Percentiles rank a stretch among this genome's conserved stretches.
These are phyloP conservation scores for Myzus persicae DNA, from an alignment of 1,140 invertebrate genomes.

Conservation along the genomic window DNA sequence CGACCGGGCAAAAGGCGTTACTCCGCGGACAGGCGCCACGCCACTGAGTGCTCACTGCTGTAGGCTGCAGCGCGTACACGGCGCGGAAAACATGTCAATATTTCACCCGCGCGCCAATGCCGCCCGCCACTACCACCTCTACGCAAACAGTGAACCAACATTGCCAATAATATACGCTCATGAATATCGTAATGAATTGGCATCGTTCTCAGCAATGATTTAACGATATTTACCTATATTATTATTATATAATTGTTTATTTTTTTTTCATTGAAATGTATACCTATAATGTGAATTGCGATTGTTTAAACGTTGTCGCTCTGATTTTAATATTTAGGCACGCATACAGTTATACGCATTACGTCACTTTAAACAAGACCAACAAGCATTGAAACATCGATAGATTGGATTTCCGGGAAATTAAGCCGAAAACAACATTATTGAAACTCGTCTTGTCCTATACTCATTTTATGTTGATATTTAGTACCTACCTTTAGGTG, in stretches of 20 bases:
- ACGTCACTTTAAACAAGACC: not conserved
- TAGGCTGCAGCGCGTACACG: not conserved
- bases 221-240: not conserved
- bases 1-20: not conserved
- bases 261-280: not conserved
- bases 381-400: not conserved
- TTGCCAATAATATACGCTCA: slow-evolving; percentile 31
- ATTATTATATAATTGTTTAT: not conserved
- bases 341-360: not conserved
- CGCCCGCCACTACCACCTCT: not conserved
- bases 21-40: slow-evolving; percentile 21
- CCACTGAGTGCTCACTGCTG: slow-evolving; percentile 21
- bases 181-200: not conserved
- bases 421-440: not conserved
- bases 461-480: not conserved
- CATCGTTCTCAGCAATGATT: not conserved
- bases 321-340: not conserved
- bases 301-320: not conserved
- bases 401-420: not conserved
- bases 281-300: not conserved
- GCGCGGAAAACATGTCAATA: slow-evolving; percentile 45
- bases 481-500: not conserved
- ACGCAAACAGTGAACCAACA: slow-evolving; percentile 33
- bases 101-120: not conserved
- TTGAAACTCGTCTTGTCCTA: not conserved